phyloP scores from a whole-genome alignment of 2,888 invertebrate species.

The Caenorhabditis sinica region DNA sequence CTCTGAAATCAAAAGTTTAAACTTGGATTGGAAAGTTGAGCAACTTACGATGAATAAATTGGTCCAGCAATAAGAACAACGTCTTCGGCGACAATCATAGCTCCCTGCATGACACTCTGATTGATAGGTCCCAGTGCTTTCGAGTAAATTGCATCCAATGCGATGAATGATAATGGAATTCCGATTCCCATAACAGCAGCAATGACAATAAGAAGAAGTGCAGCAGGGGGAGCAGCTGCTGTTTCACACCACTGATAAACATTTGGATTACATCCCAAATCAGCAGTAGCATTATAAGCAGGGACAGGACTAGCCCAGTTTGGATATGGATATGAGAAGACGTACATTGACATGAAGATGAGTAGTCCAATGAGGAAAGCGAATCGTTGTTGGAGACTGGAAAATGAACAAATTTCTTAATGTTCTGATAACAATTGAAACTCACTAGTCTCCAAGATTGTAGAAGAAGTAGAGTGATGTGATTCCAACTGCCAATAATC shows the following conservation, averaged over 20 bases:
- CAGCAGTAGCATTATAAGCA: constrained; percentile 58
- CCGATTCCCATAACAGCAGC: constrained; percentile 70
- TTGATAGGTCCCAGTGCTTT: constrained; percentile 61
- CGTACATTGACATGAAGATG: constrained; percentile 68
- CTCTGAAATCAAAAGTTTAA: constrained; percentile 57
- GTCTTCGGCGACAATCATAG: constrained; percentile 66
- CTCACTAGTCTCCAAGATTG: constrained; percentile 61
- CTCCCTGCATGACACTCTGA: constrained; percentile 69
- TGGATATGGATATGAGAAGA: constrained; percentile 66
- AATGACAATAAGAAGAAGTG: constrained; percentile 66
- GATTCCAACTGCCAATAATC: constrained; percentile 62
- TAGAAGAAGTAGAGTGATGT: constrained; percentile 61
- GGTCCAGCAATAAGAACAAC: constrained; percentile 62
- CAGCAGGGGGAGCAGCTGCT: constrained; percentile 42
- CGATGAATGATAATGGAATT: constrained; percentile 67
- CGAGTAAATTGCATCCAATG: constrained; percentile 72
- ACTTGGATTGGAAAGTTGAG: not conserved
- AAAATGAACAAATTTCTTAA: not conserved
- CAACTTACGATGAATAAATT: constrained; percentile 62
- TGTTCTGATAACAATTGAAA: not conserved
- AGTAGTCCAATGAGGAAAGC: constrained; percentile 66
- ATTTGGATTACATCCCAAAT: constrained; percentile 68
- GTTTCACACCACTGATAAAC: constrained; percentile 69
- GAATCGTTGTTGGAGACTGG: constrained; percentile 64
- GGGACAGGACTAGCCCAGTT: constrained; percentile 56